Percentiles rank a stretch among this genome's conserved stretches.
These are phyloP conservation scores for Chrosomus eos DNA, from an alignment of 2,797 vertebrate species.

Conservation along the genomic window DNA sequence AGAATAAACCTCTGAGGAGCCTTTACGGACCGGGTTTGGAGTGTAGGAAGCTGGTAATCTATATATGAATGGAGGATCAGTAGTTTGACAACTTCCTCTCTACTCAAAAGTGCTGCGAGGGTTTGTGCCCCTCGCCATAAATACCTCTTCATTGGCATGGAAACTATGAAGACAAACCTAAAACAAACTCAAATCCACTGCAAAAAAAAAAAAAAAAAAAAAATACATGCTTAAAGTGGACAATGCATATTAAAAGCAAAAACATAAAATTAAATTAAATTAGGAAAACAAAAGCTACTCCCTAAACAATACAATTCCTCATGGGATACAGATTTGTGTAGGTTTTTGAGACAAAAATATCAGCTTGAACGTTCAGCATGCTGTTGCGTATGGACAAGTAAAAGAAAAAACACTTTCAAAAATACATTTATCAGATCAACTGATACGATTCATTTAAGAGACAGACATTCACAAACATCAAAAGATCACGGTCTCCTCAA, in stretches of 20 bases:
- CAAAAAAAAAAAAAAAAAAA: slow-evolving; percentile 65
- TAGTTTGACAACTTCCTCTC: slow-evolving; percentile 30
- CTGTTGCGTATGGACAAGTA: slow-evolving; percentile 50
- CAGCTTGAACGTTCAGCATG: slow-evolving; percentile 4
- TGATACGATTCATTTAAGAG: slow-evolving; percentile 74
- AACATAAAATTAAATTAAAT: slow-evolving; percentile 56
- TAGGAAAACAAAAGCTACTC: background rate
- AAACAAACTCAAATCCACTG: slow-evolving; percentile 56
- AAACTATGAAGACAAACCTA: slow-evolving; percentile 47
- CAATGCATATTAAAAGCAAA: slow-evolving; percentile 37
- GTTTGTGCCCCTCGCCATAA: slow-evolving; percentile 28
- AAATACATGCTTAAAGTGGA: slow-evolving; percentile 37
- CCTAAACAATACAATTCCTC: slow-evolving; percentile 21
- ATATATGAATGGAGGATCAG: slow-evolving; percentile 21
- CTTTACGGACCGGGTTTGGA: slow-evolving; percentile 52
- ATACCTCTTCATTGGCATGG: slow-evolving; percentile 63
- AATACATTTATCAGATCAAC: slow-evolving; percentile 78
- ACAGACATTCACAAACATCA: slow-evolving; percentile 48
- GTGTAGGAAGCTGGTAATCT: slow-evolving; percentile 29
- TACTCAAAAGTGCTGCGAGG: slow-evolving; percentile 25
- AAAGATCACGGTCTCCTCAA: slow-evolving; percentile 33
- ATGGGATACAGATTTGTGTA: slow-evolving; percentile 56
- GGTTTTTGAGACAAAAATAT: slow-evolving; percentile 46
- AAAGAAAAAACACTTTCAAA: slow-evolving; percentile 20
- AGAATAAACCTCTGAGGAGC: slow-evolving; percentile 54